phyloP scores from a whole-genome alignment of 1,140 invertebrate species.

The Pogonognathellus flavescens region DNA sequence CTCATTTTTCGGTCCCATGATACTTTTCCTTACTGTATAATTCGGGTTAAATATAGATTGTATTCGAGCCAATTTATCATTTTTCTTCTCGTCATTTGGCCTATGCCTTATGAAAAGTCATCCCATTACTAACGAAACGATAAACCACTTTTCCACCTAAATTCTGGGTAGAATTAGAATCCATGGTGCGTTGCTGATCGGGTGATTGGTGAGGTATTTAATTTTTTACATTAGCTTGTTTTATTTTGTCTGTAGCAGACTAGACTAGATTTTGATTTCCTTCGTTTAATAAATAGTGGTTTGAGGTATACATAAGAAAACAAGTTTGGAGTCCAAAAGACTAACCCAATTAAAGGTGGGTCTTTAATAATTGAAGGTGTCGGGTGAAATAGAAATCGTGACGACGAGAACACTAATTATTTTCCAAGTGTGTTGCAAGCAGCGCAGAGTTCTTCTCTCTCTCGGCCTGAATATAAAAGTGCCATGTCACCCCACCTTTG shows the following conservation, averaged over 20 bases:
- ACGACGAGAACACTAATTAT: conserved; percentile 33
- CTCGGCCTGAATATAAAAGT: too few relatives aligned
- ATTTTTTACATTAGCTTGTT: conserved; percentile 20
- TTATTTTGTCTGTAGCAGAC: background rate
- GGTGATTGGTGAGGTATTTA: conserved; percentile 32
- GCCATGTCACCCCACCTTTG: background rate
- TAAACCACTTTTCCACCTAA: conserved; percentile 9
- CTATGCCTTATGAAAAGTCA: conserved; percentile 5
- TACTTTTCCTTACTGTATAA: conserved; percentile 20
- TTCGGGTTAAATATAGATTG: conserved; percentile 53
- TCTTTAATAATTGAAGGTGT: conserved; percentile 49
- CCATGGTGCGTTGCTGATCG: background rate
- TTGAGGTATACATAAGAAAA: conserved; percentile 20
- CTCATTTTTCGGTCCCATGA: conserved; percentile 46
- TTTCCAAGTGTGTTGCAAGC: background rate
- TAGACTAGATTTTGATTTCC: background rate
- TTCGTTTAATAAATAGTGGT: background rate
- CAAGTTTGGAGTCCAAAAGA: conserved; percentile 19
- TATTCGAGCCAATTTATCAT: conserved; percentile 44
- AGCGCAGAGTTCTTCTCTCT: background rate
- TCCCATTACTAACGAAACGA: conserved; percentile 36
- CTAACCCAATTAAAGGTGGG: conserved; percentile 39
- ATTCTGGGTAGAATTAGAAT: background rate
- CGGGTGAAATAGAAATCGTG: conserved; percentile 40
- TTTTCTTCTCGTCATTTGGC: conserved; percentile 31